Conservation (phyloP, 2,113 vertebrate genomes). For the Lagopus leucura region DNA sequence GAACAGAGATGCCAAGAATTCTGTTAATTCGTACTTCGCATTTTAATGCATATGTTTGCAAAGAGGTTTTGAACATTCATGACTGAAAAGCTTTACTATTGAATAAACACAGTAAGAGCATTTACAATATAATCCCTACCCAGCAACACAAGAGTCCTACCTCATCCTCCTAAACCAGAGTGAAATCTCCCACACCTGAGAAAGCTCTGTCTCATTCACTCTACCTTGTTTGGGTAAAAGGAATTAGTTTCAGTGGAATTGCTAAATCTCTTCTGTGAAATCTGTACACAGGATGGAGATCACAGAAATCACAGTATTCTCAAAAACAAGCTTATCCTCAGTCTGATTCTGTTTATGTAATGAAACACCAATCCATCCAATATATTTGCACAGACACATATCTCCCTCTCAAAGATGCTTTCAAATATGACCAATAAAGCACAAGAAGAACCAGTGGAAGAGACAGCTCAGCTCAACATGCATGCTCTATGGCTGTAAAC, state of each 20-base stretch:
- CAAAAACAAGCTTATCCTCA: neutral
- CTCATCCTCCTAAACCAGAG: too few species aligned
- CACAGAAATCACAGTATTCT: neutral
- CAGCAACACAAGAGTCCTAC: neutral
- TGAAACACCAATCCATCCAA: neutral
- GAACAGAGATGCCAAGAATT: neutral
- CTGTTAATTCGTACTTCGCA: neutral
- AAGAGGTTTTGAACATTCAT: neutral
- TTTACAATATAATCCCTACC: neutral
- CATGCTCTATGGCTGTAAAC: rapidly evolving
- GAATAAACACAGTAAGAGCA: neutral
- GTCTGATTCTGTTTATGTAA: neutral
- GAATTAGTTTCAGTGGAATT: neutral
- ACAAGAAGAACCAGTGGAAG: neutral
- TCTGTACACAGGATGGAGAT: neutral
- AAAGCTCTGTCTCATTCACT: neutral
- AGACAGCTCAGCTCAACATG: neutral
- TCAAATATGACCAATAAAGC: neutral
- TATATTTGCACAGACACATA: neutral
- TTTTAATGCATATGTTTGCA: neutral
- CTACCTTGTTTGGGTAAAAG: neutral
- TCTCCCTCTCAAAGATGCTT: neutral
- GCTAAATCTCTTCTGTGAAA: neutral
- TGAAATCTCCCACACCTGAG: neutral
- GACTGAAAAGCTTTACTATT: neutral